Conservation (phyloP, 2,888 invertebrate species). For the Heliconius charithonia region DNA sequence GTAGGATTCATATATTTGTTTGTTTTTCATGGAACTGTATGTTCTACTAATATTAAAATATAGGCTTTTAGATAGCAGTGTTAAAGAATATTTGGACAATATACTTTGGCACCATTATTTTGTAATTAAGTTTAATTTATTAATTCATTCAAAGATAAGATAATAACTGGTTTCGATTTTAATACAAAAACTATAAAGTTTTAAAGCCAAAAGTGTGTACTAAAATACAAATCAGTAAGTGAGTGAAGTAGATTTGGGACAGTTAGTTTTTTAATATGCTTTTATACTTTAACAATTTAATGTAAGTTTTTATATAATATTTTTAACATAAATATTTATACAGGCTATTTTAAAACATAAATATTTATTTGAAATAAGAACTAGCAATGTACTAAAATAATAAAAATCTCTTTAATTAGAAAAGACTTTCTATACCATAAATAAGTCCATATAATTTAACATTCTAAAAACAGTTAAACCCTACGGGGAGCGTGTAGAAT, state of each 20-base stretch:
- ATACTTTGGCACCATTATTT: constrained; percentile 24
- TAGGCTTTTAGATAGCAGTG: too few relatives aligned
- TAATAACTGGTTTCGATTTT: constrained; percentile 15
- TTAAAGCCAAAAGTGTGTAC: not conserved
- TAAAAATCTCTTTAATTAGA: not conserved
- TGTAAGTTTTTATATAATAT: not conserved
- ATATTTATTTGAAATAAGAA: not conserved
- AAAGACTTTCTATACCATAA: not conserved
- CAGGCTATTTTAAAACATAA: not conserved
- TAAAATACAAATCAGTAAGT: constrained; percentile 9
- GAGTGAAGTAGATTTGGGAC: not conserved
- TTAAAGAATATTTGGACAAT: not conserved
- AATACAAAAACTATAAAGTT: not conserved
- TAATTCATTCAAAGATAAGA: constrained; percentile 27
- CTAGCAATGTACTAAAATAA: not conserved
- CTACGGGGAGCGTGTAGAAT: constrained; percentile 1
- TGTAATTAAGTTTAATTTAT: constrained; percentile 34
- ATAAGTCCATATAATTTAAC: not conserved
- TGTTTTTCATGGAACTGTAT: too few relatives aligned
- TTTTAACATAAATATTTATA: not conserved
- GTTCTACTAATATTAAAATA: too few relatives aligned
- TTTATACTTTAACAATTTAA: not conserved
- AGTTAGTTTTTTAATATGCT: not conserved
- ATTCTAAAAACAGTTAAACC: constrained; percentile 16
- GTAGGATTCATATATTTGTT: too few relatives aligned